phyloP scores from a whole-genome alignment of 2,888 invertebrate genomes.

The Cataglyphis altisquamis region DNA sequence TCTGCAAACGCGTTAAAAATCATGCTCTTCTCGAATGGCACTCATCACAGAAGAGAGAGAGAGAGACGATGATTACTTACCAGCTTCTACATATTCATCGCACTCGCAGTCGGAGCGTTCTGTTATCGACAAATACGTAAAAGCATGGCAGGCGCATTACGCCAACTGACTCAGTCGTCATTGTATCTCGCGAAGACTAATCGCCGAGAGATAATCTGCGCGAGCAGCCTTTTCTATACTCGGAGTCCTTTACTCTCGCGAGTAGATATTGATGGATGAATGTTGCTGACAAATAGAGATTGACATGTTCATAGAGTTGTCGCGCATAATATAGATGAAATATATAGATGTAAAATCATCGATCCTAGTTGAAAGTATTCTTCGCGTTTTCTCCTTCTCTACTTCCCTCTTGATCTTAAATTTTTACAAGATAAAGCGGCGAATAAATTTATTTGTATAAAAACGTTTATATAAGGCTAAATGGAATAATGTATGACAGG shows the following conservation, averaged over 20 bases:
- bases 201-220: slow-evolving; percentile 51
- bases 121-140: slow-evolving; percentile 48
- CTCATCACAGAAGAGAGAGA: slow-evolving; percentile 39
- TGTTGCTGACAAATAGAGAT: slow-evolving; percentile 51
- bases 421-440: not conserved
- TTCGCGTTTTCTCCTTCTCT: not conserved
- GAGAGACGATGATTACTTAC: slow-evolving; percentile 50
- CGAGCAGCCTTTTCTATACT: slow-evolving; percentile 29
- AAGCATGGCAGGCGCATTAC: slow-evolving; percentile 42
- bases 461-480: not conserved
- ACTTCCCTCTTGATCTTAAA: not conserved
- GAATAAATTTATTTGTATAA: not conserved
- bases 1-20: slow-evolving; percentile 41
- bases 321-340: slow-evolving; percentile 20
- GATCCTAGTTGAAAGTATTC: not conserved
- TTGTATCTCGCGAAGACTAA: slow-evolving; percentile 56
- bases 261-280: slow-evolving; percentile 52
- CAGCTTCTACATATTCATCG: slow-evolving; percentile 63
- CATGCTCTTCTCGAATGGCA: slow-evolving; percentile 47
- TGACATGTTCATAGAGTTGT: slow-evolving; percentile 53
- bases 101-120: slow-evolving; percentile 31
- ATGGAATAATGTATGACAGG: slow-evolving; percentile 1
- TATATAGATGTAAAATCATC: slow-evolving; percentile 34
- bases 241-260: slow-evolving; percentile 47
- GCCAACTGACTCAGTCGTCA: slow-evolving; percentile 53